Conservation (phyloP, 1,140 invertebrate genomes). For the Drosophila mayri region DNA sequence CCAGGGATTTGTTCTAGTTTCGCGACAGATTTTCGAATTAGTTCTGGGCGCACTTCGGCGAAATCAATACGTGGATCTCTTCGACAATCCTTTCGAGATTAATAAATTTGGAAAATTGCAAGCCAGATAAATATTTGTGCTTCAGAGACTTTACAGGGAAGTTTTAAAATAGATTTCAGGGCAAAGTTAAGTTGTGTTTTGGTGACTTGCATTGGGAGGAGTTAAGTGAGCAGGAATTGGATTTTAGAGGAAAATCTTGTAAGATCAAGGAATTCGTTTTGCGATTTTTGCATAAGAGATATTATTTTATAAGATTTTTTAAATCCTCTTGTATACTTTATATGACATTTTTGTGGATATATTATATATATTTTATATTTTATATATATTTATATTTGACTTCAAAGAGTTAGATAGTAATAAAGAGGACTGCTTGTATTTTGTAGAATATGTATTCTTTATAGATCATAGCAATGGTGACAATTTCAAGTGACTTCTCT, state of each 20-base stretch:
- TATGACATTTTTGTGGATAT: too few species aligned
- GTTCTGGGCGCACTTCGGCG: conserved; percentile 54
- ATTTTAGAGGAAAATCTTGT: not conserved
- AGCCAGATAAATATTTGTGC: conserved; percentile 26
- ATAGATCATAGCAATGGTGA: conserved; percentile 5
- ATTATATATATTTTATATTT: too few species aligned
- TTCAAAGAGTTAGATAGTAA: too few species aligned
- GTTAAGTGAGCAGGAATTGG: not conserved
- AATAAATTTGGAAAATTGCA: conserved; percentile 15
- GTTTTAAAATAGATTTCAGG: conserved; percentile 10
- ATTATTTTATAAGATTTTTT: not conserved
- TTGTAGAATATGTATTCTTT: too few species aligned
- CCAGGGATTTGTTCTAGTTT: conserved; percentile 56
- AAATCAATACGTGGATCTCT: conserved; percentile 47
- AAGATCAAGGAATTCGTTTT: not conserved
- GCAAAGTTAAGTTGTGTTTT: conserved; percentile 40
- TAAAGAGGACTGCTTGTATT: too few species aligned
- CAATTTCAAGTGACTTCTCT: not conserved
- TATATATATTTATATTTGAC: too few species aligned
- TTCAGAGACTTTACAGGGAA: not conserved
- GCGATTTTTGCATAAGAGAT: not conserved
- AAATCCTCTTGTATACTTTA: not conserved
- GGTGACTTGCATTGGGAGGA: conserved; percentile 13
- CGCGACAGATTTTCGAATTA: conserved; percentile 66
- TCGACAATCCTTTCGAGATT: conserved; percentile 26